Conservation (phyloP, 2,888 invertebrate genomes). For the Nebria brevicollis region DNA sequence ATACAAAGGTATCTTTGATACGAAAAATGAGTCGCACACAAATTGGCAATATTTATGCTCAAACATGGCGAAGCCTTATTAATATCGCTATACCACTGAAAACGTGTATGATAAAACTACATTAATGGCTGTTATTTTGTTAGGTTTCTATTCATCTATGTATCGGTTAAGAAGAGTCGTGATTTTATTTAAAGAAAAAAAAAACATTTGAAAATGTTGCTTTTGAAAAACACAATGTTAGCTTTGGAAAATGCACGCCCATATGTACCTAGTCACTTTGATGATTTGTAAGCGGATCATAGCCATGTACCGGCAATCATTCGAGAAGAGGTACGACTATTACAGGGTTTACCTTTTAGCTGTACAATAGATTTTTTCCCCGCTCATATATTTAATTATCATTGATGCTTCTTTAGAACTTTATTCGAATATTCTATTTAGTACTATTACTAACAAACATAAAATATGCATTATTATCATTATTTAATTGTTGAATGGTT, state of each 20-base stretch:
- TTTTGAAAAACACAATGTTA: conserved; percentile 15
- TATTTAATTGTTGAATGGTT: too few relatives aligned
- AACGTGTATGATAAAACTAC: neutral
- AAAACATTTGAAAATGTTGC: conserved; percentile 60
- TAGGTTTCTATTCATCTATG: neutral
- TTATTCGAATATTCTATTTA: too few relatives aligned
- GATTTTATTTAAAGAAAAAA: neutral
- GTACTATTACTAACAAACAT: neutral
- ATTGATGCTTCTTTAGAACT: neutral
- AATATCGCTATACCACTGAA: neutral
- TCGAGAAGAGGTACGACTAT: neutral
- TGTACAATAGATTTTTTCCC: neutral
- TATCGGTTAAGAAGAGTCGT: neutral
- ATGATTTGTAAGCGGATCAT: conserved; percentile 26
- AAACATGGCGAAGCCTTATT: neutral
- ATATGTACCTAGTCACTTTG: conserved; percentile 5
- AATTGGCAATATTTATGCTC: neutral
- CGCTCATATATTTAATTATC: conserved; percentile 3
- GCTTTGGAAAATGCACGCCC: conserved; percentile 14
- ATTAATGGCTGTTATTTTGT: neutral
- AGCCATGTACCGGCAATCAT: conserved; percentile 17
- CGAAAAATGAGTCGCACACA: neutral
- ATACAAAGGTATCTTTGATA: neutral
- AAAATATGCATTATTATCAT: neutral
- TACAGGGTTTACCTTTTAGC: conserved; percentile 7